Conservation (phyloP, 2,113 vertebrate species). For the Dipodomys ordii region DNA sequence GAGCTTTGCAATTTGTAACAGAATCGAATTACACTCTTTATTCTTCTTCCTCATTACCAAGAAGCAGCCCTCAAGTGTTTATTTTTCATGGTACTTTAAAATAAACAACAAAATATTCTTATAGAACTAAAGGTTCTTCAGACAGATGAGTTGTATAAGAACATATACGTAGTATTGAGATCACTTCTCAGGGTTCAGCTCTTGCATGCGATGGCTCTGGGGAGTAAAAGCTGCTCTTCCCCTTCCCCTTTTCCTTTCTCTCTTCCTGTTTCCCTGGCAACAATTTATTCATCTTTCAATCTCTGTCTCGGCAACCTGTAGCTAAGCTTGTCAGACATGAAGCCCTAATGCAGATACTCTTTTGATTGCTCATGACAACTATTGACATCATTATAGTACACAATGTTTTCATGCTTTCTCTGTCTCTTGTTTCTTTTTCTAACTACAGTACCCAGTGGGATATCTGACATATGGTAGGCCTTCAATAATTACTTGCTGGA, state of each 20-base stretch:
- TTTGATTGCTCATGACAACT: accelerated
- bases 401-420: background rate
- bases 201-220: background rate
- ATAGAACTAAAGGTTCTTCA: background rate
- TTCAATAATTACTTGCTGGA: background rate
- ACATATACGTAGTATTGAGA: accelerated
- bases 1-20: background rate
- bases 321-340: background rate
- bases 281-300: background rate
- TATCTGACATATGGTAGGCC: background rate
- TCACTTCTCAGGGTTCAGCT: background rate
- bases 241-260: background rate
- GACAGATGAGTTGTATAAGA: background rate
- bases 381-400: accelerated
- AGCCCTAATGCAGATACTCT: background rate
- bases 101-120: background rate
- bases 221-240: background rate
- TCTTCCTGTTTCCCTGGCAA: background rate
- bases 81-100: background rate
- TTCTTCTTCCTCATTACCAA: background rate
- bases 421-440: background rate
- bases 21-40: constrained; percentile 1
- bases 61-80: background rate
- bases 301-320: background rate
- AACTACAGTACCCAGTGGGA: background rate